A percentile compares a stretch with the other conserved stretches of the same genome.
Conservation (phyloP, 30 jellyfish, hydroid and myxozoan genomes). For the Calvadosia cruxmelitensis region DNA sequence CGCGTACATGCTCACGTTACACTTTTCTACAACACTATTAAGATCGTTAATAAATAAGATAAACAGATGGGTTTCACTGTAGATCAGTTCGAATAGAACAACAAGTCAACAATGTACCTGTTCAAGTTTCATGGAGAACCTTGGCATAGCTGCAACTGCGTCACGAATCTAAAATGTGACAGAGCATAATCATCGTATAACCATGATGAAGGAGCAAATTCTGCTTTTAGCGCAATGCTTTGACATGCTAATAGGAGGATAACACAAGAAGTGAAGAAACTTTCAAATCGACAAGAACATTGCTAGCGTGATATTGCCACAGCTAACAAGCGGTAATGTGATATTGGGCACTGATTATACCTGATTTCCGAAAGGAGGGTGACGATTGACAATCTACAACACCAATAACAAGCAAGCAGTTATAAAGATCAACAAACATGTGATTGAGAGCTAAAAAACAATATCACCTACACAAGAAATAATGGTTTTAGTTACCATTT, state of each 20-base stretch:
- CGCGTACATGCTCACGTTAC: not conserved
- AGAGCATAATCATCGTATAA: not conserved
- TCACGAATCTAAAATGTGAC: constrained; percentile 36
- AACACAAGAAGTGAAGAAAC: too few relatives aligned
- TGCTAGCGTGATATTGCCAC: too few relatives aligned
- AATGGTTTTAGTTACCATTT: too few relatives aligned
- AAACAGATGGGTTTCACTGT: not conserved
- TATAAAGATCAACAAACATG: not conserved
- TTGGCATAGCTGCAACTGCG: constrained; percentile 51
- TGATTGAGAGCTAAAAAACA: not conserved
- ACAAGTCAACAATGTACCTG: too few relatives aligned
- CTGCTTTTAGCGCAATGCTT: too few relatives aligned
- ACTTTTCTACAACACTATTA: not conserved
- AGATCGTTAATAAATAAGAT: not conserved
- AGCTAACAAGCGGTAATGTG: too few relatives aligned
- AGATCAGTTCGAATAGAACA: too few relatives aligned
- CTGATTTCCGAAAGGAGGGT: constrained; percentile 94
- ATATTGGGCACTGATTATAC: constrained; percentile 3
- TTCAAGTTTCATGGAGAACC: constrained; percentile 40
- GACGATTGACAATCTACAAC: constrained; percentile 64
- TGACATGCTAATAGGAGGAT: too few relatives aligned
- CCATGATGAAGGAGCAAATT: too few relatives aligned
- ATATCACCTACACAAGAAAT: too few relatives aligned
- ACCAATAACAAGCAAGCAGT: not conserved
- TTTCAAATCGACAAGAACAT: too few relatives aligned